Base-by-base conservation (phyloP, 2,797 vertebrate species). In the Thamnophis elegans region DNA sequence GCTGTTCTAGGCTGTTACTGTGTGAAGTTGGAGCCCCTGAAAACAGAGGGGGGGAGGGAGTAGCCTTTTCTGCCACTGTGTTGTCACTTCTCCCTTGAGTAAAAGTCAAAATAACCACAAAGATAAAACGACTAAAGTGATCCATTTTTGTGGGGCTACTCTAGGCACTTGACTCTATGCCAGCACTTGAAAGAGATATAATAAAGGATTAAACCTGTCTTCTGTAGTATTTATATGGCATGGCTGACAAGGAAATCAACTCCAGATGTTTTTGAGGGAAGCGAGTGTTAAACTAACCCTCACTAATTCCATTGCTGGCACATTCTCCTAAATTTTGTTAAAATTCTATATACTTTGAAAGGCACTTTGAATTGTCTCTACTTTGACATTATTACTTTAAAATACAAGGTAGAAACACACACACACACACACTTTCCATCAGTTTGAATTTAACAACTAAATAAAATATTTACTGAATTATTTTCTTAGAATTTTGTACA, bases 21-120 rank as follows among this genome's bases (percentile, higher is more conserved):
- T 96, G 85, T 96, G 97, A 96, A 94, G 96, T 92, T 93, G 94
- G 68, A 91, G 94, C 95, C 42, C 42, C 42, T 47, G 42, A 82
- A 82, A 42, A 47, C 20, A 13, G 42, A 82, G 22, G 25, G 78
- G 42, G 22, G 42, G 42, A 47, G 22, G 60, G 28, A 65, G 60
- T n/a, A 25, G 4, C 42, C 78, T 22, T 47, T 82, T 47, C 42
- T 82, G 42, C 42, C 78, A 47, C 42, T 25, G 20, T 82, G 11
- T 82, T 47, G 3, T 47, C 42, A 47, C 4, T 82, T 82, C 78
- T 82, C 78, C 4, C 42, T 47, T 82, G 73, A 82, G 36, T 47
- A 47, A 82, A 78, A 47, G 47, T 4, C 36, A 78, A 82, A 82
- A 47, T 82, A 82, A 47, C 20, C 73, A 82, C 20, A 82, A 47